Base-by-base conservation (phyloP, 1,140 invertebrate species). In the Acyrthosiphon pisum region DNA sequence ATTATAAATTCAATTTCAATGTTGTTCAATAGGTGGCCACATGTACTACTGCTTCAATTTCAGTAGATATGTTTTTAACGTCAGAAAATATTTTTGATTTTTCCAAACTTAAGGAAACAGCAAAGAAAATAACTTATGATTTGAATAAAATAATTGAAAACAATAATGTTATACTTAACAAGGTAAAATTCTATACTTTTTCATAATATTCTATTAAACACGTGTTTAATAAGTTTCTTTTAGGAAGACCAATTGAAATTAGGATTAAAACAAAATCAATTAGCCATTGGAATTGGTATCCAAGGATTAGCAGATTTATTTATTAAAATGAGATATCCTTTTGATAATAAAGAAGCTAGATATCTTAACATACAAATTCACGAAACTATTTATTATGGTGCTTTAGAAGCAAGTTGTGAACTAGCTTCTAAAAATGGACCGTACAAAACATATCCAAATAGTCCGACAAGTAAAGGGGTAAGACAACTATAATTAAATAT, bases 61-160 rank as follows among this genome's bases (percentile, higher is more conserved):
- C 99, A n/a, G 96, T 99, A 0, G 99, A 99, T 95, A 98, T 98
- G 97, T 99, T 98, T 96, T 98, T 99, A 0, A 97, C 97, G 93
- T 94, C 96, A 9, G 96, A 97, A 87, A 96, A 96, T 94, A 97
- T 96, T 1, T 99, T 97, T 95, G 98, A 99, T 95, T 99, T 99
- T 95, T 94, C 96, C 2, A 98, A 98, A 95, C 96, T 99, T 7
- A 98, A 98, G 94, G 96, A 97, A 94, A 97, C 99, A 0, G 97
- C 98, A 0, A 99, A 99, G 96, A 97, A 97, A 30, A 97, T 98
- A 14, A 98, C 99, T 0, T 96, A 96, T 94, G 99, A 99, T 95
- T 96, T 99, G 76, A 99, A 99, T 95, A 99, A 98, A 96, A 98
- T 99, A 76, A 99, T 99, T 93, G 99, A 99, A 94, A 96, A 99